Percentiles rank a stretch among this genome's conserved stretches.
These are phyloP conservation scores for Enteromius trimaculatus DNA, from an alignment of 2,797 vertebrate species.

Conservation along the genomic window DNA sequence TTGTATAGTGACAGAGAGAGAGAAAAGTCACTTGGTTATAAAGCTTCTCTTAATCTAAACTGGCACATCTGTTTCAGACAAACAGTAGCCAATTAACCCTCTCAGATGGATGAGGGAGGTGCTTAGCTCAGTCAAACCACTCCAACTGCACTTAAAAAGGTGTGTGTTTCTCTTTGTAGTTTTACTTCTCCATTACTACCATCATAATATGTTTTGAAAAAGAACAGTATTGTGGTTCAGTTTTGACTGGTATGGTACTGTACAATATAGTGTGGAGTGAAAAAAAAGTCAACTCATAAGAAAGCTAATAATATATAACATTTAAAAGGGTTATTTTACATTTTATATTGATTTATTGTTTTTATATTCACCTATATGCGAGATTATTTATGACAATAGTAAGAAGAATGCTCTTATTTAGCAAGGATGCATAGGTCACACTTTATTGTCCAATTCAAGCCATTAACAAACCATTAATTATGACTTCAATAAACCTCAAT, in stretches of 20 bases:
- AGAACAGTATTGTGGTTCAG: not conserved
- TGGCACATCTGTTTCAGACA: constrained; percentile 26
- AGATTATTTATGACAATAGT: no score
- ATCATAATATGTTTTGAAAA: not conserved
- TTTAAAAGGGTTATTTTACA: not conserved
- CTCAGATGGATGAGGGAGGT: not conserved
- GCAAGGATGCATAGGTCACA: no score
- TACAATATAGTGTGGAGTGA: not conserved
- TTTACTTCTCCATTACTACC: not conserved
- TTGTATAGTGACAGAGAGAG: constrained; percentile 15
- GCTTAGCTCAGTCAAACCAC: not conserved
- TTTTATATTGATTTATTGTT: not conserved
- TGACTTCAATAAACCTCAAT: no score
- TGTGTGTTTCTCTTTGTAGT: not conserved
- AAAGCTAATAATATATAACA: not conserved
- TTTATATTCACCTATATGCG: not conserved
- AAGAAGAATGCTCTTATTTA: no score
- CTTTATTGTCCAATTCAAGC: no score
- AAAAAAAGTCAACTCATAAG: not conserved
- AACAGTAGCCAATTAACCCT: not conserved
- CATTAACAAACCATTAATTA: no score
- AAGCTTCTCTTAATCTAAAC: constrained; percentile 13
- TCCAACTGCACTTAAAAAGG: not conserved
- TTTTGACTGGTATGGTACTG: not conserved
- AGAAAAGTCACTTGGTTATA: not conserved